Base-by-base conservation (phyloP, 2,113 vertebrate genomes). In the Sardina pilchardus region DNA sequence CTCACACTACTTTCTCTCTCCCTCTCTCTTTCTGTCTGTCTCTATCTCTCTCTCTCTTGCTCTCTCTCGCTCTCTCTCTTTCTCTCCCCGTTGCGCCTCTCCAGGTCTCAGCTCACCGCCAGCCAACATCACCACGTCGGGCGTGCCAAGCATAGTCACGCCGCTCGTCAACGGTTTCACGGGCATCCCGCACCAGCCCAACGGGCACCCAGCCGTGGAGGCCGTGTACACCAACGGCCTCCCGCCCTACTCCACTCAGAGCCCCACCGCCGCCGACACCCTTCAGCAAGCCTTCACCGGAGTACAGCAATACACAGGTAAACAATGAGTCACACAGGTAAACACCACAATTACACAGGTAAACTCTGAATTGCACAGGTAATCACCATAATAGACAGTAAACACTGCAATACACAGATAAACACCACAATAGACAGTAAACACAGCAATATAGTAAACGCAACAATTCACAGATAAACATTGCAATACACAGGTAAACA, bases 301-400 rank as follows among this genome's bases (percentile, higher is more conserved):
- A 86, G 97, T 99, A 88, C 98, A 99, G 93, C 98, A 99, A 92
- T 99, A 99, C 90, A 98, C 98, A 97, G 98, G 98, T 99, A 88
- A 75, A 36, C 71, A 75, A 2, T 12, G 26, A 9, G 34, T 14
- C 16, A 71, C 67, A 6, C 26, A 71, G 30, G 30, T 36, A 6
- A 78, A 78, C 14, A 39, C 12, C 0, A 71, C 7, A 71, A 9
- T 71, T 71, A 67, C 19, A n/a, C 19, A 59, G 56, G 56, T 24
- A 59, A 26, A 71, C 63, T 9, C n/a, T 71, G 9, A 0, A 30
- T 19, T 50, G 17, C 48, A 50, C 17, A 50, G 48, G 48, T 50
- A 50, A 50, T 17, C 48, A 50, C 17, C 45, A 47, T 6, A 47
- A 47, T 47, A 14, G 45, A 14, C 45, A 1, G 45, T 47, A 14